Percentiles rank a stretch among this genome's conserved stretches.
Conservation (phyloP, 2,797 vertebrate genomes). For the Poecilia wingei region DNA sequence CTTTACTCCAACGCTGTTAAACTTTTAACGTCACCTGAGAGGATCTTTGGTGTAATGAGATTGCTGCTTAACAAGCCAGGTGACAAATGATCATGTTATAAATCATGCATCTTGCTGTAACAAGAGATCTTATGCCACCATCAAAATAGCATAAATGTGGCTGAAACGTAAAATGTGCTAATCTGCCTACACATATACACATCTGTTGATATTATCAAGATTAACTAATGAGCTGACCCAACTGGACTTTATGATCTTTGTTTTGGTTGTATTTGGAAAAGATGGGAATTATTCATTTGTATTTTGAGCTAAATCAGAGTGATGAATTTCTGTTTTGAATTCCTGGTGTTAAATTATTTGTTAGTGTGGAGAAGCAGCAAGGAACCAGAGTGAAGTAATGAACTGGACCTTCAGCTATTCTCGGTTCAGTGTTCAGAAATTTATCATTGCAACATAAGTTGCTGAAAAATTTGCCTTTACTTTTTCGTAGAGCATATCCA, state of each 20-base stretch:
- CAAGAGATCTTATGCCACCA: background rate
- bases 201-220: background rate
- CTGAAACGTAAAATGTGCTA: background rate
- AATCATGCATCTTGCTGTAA: background rate
- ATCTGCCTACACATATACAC: too few relatives aligned
- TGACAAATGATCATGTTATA: background rate
- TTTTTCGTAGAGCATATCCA: too few relatives aligned
- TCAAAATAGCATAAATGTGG: background rate
- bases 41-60: background rate
- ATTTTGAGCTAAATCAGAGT: background rate
- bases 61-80: background rate
- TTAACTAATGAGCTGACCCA: background rate
- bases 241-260: background rate
- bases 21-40: constrained; percentile 4
- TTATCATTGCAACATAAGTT: too few relatives aligned
- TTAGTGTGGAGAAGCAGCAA: background rate
- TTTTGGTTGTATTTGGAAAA: background rate
- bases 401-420: background rate
- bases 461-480: too few relatives aligned
- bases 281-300: background rate
- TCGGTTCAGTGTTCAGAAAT: too few relatives aligned
- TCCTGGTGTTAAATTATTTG: background rate
- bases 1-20: constrained; percentile 42
- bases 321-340: background rate
- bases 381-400: background rate